phyloP scores from a whole-genome alignment of 2,888 invertebrate species.

The Xiphydria camelus region DNA sequence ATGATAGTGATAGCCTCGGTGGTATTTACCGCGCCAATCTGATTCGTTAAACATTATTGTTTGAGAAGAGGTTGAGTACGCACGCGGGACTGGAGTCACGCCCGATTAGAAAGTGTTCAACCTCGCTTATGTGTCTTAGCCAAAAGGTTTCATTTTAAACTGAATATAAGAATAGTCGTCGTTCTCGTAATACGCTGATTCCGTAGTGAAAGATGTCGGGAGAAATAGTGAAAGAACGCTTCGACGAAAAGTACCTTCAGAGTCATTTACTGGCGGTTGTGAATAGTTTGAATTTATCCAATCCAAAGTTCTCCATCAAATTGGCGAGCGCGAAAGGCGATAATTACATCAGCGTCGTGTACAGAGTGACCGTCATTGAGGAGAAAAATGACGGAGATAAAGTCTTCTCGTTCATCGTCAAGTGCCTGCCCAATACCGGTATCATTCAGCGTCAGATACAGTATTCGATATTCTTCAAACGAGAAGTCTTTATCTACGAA shows the following conservation, averaged over 20 bases:
- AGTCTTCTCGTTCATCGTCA: not conserved
- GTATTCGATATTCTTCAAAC: conserved; percentile 17
- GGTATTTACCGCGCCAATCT: too few species aligned
- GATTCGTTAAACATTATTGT: too few species aligned
- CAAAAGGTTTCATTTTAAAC: too few species aligned
- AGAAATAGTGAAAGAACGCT: not conserved
- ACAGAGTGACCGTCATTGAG: not conserved
- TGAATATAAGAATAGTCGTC: too few species aligned
- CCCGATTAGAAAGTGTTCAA: too few species aligned
- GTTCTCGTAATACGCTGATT: too few species aligned
- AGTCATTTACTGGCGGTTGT: not conserved
- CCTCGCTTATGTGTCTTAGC: too few species aligned
- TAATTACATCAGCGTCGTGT: not conserved
- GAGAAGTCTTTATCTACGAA: conserved; percentile 25
- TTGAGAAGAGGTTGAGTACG: too few species aligned
- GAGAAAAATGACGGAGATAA: not conserved
- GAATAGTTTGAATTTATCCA: not conserved
- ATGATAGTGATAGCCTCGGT: too few species aligned
- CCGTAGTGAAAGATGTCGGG: not conserved
- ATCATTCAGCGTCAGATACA: not conserved
- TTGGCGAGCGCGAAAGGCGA: not conserved
- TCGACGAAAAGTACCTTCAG: not conserved
- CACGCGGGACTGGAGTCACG: too few species aligned
- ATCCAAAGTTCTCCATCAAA: not conserved
- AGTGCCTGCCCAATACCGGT: not conserved